Evolutionary conservation across 2,797 vertebrate genomes (phyloP).

Genomic region (Morelia viridis): DNA sequence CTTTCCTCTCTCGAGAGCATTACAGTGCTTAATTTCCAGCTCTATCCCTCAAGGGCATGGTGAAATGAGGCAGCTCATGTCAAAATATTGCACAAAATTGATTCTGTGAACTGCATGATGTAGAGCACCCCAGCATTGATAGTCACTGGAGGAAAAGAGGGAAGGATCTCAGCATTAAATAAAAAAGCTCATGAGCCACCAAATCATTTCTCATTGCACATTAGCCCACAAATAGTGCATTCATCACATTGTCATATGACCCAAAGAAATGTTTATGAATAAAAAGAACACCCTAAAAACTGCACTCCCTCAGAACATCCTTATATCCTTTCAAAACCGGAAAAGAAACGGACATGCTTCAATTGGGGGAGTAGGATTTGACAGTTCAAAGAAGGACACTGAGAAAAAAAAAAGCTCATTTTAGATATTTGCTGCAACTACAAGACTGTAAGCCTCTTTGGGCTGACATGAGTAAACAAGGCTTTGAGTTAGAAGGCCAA

Average conservation of each 20-base stretch:
- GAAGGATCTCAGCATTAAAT: slow-evolving; percentile 65
- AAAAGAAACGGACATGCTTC: slow-evolving; percentile 70
- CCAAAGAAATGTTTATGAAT: background rate
- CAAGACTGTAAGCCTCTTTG: slow-evolving; percentile 50
- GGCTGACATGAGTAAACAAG: slow-evolving; percentile 73
- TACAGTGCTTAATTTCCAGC: background rate
- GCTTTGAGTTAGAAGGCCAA: slow-evolving; percentile 77
- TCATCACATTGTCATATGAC: slow-evolving; percentile 46
- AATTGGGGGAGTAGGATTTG: slow-evolving; percentile 52
- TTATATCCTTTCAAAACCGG: slow-evolving; percentile 61
- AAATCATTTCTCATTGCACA: slow-evolving; percentile 56
- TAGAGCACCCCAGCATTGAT: slow-evolving; percentile 63
- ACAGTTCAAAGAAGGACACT: slow-evolving; percentile 71
- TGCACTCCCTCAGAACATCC: slow-evolving; percentile 57
- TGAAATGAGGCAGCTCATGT: background rate
- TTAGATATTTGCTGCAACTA: slow-evolving; percentile 70
- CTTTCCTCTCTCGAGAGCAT: background rate
- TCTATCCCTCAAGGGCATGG: background rate
- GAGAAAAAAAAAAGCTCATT: slow-evolving; percentile 70
- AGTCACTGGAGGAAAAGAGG: slow-evolving; percentile 38
- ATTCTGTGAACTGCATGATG: slow-evolving; percentile 72
- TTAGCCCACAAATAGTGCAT: slow-evolving; percentile 51
- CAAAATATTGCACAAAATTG: background rate
- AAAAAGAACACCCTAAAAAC: slow-evolving; percentile 25
- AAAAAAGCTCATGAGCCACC: slow-evolving; percentile 45